Conservation (phyloP, 2,888 invertebrate species). For the Drosophila picticornis region DNA sequence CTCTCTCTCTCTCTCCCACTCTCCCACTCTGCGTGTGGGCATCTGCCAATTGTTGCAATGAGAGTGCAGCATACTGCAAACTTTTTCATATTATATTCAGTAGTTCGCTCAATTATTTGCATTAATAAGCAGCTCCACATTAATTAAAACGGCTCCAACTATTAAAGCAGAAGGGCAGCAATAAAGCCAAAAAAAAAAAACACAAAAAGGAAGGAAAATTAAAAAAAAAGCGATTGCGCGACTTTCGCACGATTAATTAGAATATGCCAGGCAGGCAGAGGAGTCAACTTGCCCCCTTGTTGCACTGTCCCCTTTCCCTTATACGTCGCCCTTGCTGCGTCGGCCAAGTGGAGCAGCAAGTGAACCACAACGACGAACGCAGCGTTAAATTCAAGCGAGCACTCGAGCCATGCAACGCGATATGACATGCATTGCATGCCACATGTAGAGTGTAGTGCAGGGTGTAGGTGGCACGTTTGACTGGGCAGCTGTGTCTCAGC, state of each 20-base stretch:
- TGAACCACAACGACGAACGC: slow-evolving; percentile 64
- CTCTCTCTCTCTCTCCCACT: slow-evolving; percentile 2
- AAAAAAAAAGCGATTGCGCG: slow-evolving; percentile 33
- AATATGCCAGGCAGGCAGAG: slow-evolving; percentile 14
- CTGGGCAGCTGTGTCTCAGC: slow-evolving; percentile 11
- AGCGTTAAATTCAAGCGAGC: slow-evolving; percentile 49
- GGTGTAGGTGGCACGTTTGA: slow-evolving; percentile 10
- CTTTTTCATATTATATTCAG: not conserved
- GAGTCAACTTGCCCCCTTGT: not conserved
- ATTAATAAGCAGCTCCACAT: slow-evolving; percentile 41
- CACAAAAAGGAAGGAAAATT: not conserved
- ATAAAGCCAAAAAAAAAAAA: not conserved
- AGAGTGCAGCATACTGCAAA: slow-evolving; percentile 29
- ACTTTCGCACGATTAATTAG: slow-evolving; percentile 72
- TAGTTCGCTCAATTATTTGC: slow-evolving; percentile 44
- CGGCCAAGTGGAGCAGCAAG: slow-evolving; percentile 56
- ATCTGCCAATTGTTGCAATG: slow-evolving; percentile 49
- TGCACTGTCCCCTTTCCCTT: not conserved
- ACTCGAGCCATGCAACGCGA: slow-evolving; percentile 56
- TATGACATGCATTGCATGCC: slow-evolving; percentile 33
- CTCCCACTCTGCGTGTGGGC: slow-evolving; percentile 40
- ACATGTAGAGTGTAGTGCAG: not conserved
- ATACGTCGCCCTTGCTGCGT: not conserved
- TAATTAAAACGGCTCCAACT: slow-evolving; percentile 65
- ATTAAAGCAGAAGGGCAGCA: not conserved